phyloP scores from a whole-genome alignment of 2,888 invertebrate species.

The Dolomedes plantarius region DNA sequence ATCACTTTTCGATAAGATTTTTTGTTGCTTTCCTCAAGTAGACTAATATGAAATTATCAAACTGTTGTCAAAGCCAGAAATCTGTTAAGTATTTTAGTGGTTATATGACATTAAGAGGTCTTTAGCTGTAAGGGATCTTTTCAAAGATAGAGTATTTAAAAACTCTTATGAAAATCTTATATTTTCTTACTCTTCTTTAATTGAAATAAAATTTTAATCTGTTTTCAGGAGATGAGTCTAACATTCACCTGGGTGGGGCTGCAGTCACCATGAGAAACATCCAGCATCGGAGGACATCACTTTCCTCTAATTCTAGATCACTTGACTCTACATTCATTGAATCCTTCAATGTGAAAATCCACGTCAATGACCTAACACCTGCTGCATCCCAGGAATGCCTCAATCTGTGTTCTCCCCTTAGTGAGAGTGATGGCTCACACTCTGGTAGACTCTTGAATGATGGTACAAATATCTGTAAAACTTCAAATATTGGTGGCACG shows the following conservation, averaged over 20 bases:
- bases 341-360: constrained; percentile 72
- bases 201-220: too few relatives aligned
- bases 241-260: constrained; percentile 49
- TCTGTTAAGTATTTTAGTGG: too few relatives aligned
- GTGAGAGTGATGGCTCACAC: constrained; percentile 32
- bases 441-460: constrained; percentile 40
- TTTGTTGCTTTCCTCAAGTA: too few relatives aligned
- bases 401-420: constrained; percentile 35
- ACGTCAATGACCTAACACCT: constrained; percentile 73
- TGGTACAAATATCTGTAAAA: constrained; percentile 37
- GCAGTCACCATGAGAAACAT: constrained; percentile 56
- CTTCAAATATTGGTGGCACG: constrained; percentile 48
- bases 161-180: too few relatives aligned
- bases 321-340: constrained; percentile 52
- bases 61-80: too few relatives aligned
- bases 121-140: too few relatives aligned
- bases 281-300: constrained; percentile 61
- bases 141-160: too few relatives aligned
- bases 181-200: too few relatives aligned
- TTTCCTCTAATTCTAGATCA: constrained; percentile 51
- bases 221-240: constrained; percentile 47
- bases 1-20: too few relatives aligned
- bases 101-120: too few relatives aligned
- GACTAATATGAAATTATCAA: too few relatives aligned
- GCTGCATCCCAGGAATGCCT: constrained; percentile 72